These are phyloP conservation scores for Trichosurus vulpecula DNA, from an alignment of 2,797 vertebrate species.

Conservation along the genomic window DNA sequence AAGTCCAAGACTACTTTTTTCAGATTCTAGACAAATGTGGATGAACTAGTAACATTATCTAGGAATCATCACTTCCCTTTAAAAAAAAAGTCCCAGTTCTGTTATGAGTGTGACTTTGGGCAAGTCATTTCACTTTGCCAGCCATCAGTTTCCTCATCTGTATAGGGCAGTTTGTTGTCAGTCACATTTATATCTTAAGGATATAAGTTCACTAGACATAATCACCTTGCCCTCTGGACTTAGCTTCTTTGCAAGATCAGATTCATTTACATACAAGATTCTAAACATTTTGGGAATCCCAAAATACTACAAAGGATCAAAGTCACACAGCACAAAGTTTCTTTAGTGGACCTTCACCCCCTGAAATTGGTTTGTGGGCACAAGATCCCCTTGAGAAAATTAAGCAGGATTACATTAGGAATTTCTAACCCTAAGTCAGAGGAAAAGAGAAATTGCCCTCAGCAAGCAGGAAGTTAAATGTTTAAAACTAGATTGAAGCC, in stretches of 20 bases:
- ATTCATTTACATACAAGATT: background rate
- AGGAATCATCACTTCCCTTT: background rate
- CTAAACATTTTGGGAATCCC: background rate
- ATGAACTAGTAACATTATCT: background rate
- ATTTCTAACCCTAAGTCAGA: background rate
- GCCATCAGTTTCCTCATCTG: background rate
- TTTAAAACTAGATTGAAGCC: background rate
- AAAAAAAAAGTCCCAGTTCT: background rate
- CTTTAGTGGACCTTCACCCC: background rate
- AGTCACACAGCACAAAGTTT: background rate
- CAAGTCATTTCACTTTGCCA: background rate
- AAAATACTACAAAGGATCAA: background rate
- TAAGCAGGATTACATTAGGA: background rate
- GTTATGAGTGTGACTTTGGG: background rate
- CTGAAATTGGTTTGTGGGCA: background rate
- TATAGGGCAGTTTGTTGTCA: background rate
- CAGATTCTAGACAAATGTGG: background rate
- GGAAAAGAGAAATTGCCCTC: background rate
- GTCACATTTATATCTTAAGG: background rate
- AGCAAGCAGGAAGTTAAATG: background rate
- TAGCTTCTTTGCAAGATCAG: background rate
- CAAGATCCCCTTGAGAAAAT: background rate
- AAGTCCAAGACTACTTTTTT: background rate
- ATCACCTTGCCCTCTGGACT: background rate
- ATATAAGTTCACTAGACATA: background rate